Evolutionary conservation across 2,888 invertebrate genomes (phyloP).

Genomic region (Drosophila conformis): DNA sequence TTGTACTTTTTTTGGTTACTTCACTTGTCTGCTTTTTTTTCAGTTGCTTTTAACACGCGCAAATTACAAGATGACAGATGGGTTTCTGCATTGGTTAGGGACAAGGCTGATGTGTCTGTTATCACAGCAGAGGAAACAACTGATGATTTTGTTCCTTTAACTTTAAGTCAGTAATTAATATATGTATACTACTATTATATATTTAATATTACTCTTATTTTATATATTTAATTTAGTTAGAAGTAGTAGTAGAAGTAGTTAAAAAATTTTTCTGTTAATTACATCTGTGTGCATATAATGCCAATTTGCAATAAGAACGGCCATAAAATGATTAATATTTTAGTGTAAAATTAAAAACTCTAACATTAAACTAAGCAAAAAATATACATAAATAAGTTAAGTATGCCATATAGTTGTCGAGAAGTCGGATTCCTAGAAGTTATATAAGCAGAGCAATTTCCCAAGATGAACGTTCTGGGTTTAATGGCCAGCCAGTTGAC

Average conservation of each 20-base stretch:
- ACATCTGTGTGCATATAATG: neutral
- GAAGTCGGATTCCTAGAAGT: too few relatives aligned
- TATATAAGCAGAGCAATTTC: neutral
- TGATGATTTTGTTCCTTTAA: neutral
- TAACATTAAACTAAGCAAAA: neutral
- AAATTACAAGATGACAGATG: conserved; percentile 49
- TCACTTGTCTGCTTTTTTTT: conserved; percentile 13
- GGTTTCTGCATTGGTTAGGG: conserved; percentile 23
- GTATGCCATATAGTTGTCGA: neutral
- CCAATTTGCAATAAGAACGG: neutral
- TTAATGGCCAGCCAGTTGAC: conserved; percentile 10
- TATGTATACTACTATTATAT: neutral
- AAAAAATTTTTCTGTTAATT: neutral
- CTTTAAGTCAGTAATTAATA: neutral
- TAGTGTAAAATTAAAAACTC: neutral
- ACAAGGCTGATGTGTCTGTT: neutral
- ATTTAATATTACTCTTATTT: neutral
- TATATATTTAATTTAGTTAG: neutral
- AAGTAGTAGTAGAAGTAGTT: too few relatives aligned
- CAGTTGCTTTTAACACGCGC: conserved; percentile 26
- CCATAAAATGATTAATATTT: too few relatives aligned
- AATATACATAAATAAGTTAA: neutral
- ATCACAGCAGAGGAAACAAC: neutral
- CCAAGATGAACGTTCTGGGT: neutral
- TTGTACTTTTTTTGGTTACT: conserved; percentile 17